Conservation (phyloP, 2,797 vertebrate species). For the Pantherophis alleghaniensis region DNA sequence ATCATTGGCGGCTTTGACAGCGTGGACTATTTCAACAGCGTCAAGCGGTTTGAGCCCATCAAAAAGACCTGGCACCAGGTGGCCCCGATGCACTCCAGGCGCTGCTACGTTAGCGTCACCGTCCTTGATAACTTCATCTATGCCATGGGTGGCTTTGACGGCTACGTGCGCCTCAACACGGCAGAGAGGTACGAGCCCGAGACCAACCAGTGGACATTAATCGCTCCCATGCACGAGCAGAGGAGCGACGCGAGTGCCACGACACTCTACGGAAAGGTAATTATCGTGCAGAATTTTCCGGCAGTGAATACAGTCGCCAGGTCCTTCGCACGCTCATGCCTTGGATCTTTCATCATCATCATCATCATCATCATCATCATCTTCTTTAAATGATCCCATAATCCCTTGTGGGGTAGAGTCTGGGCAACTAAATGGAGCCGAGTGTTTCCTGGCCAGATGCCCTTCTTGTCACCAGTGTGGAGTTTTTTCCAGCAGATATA, state of each 20-base stretch:
- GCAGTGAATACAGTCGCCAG: not conserved
- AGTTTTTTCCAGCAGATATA: too few relatives aligned
- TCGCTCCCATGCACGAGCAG: conserved; percentile 76
- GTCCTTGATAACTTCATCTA: conserved; percentile 79
- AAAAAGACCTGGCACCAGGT: conserved; percentile 78
- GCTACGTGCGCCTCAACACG: conserved; percentile 70
- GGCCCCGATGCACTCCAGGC: conserved; percentile 77
- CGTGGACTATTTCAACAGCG: conserved; percentile 73
- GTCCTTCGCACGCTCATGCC: not conserved
- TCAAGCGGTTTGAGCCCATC: conserved; percentile 75
- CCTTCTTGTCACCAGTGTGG: too few relatives aligned
- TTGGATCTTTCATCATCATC: not conserved
- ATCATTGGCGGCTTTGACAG: conserved; percentile 79
- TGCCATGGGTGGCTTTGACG: conserved; percentile 82
- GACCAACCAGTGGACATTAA: conserved; percentile 82
- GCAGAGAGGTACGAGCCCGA: conserved; percentile 78
- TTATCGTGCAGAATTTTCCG: not conserved
- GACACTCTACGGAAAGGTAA: conserved; percentile 74
- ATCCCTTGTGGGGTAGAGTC: too few relatives aligned
- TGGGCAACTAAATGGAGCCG: too few relatives aligned
- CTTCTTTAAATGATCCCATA: too few relatives aligned
- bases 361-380: too few relatives aligned
- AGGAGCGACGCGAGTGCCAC: conserved; percentile 79
- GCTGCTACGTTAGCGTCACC: conserved; percentile 80
- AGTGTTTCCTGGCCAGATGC: too few relatives aligned